A percentile compares a stretch with the other conserved stretches of the same genome.
These are phyloP conservation scores for Hycleus phaleratus DNA, from an alignment of 1,140 invertebrate genomes.

Conservation along the genomic window DNA sequence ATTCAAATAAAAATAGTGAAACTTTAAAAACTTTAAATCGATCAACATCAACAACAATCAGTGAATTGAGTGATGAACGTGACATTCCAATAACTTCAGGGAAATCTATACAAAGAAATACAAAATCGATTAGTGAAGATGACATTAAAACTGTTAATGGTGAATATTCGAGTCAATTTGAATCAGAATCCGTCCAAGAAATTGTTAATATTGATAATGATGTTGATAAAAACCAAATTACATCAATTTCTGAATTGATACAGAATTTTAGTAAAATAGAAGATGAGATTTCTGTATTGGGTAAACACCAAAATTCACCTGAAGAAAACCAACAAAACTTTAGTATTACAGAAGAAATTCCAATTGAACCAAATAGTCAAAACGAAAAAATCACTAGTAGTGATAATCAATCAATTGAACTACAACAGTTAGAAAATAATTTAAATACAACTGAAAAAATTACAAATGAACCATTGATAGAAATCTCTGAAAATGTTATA, in stretches of 20 bases:
- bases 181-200: constrained; percentile 19
- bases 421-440: not conserved
- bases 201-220: constrained; percentile 8
- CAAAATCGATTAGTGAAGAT: not conserved
- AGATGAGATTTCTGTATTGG: constrained; percentile 25
- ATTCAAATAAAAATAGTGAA: not conserved
- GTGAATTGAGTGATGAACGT: constrained; percentile 6
- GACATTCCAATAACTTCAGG: not conserved
- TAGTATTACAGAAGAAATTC: not conserved
- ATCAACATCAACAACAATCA: not conserved
- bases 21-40: not conserved
- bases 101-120: not conserved
- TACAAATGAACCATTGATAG: not conserved
- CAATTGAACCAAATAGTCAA: not conserved
- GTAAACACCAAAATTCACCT: constrained; percentile 8
- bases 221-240: constrained; percentile 16
- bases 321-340: not conserved
- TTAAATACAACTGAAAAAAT: not conserved
- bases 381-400: not conserved
- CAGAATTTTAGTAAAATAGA: constrained; percentile 29
- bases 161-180: constrained; percentile 21
- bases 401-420: too few relatives aligned
- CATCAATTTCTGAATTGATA: constrained; percentile 28
- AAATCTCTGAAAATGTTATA: too few relatives aligned
- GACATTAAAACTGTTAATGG: not conserved